Evolutionary conservation across 2,888 invertebrate genomes (phyloP).

Genomic region (Amblyjoppa fuscipennis): DNA sequence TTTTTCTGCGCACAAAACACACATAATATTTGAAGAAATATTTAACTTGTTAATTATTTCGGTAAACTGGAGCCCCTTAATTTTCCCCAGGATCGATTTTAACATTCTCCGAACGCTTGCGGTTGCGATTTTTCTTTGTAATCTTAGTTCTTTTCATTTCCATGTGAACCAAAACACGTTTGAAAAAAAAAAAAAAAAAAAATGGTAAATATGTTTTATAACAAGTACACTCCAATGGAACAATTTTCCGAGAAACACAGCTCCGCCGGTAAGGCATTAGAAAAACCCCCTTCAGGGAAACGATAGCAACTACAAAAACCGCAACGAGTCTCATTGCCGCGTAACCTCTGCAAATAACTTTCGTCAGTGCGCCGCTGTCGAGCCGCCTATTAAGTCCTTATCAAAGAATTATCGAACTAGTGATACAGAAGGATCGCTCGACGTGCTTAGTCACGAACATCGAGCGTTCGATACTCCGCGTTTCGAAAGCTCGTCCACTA

Average conservation of each 20-base stretch:
- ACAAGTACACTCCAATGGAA: no score
- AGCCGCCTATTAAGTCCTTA: neutral
- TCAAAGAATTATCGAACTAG: conserved; percentile 16
- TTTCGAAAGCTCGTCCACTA: conserved; percentile 11
- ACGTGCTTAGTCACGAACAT: neutral
- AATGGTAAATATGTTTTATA: no score
- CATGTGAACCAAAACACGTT: no score
- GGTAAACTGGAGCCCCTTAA: neutral
- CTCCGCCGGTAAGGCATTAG: neutral
- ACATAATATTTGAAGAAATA: neutral
- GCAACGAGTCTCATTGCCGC: neutral
- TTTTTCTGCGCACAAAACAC: conserved; percentile 90
- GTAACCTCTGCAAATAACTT: neutral
- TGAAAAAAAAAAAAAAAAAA: no score
- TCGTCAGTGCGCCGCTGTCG: neutral
- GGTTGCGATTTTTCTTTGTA: no score
- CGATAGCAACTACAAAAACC: neutral
- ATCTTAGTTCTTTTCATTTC: no score
- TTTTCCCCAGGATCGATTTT: neutral
- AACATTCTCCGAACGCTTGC: no score
- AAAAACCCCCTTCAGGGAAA: neutral
- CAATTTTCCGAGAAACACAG: no score
- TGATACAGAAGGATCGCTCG: neutral
- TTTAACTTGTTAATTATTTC: neutral
- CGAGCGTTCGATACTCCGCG: neutral